Conservation (phyloP, 1,140 invertebrate genomes). For the Macrostomum lignano region DNA sequence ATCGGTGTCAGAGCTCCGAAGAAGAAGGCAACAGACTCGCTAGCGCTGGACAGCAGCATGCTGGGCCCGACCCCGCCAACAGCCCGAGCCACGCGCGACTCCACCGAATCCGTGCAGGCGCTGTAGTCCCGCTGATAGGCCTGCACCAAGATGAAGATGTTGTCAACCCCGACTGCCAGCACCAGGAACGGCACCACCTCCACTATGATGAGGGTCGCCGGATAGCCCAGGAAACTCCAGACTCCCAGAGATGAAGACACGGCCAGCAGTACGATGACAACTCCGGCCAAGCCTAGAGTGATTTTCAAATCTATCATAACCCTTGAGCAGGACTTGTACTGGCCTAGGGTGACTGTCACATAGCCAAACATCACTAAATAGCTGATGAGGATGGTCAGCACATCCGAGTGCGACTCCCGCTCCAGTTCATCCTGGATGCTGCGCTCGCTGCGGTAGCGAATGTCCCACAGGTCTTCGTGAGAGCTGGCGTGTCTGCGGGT, state of each 20-base stretch:
- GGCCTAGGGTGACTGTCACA: conserved; percentile 64
- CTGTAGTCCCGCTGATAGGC: conserved; percentile 28
- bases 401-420: conserved; percentile 58
- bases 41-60: conserved; percentile 50
- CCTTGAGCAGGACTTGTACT: conserved; percentile 39
- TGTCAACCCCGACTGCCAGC: conserved; percentile 67
- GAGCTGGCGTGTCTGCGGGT: too few relatives aligned
- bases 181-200: conserved; percentile 79
- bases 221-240: conserved; percentile 45
- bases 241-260: conserved; percentile 50
- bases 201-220: conserved; percentile 54
- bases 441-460: too few relatives aligned
- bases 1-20: conserved; percentile 68
- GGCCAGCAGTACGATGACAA: conserved; percentile 50
- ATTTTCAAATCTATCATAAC: conserved; percentile 62
- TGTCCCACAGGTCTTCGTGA: too few relatives aligned
- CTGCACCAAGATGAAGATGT: conserved; percentile 70
- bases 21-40: conserved; percentile 57
- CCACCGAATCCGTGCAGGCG: too few relatives aligned
- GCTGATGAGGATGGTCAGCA: conserved; percentile 63
- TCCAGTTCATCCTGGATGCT: conserved; percentile 81
- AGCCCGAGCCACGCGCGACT: conserved; percentile 52
- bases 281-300: conserved; percentile 46
- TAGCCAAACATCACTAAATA: conserved; percentile 93
- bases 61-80: conserved; percentile 52